Base-by-base conservation (phyloP, 2,113 vertebrate species). In the Xyrauchen texanus region DNA sequence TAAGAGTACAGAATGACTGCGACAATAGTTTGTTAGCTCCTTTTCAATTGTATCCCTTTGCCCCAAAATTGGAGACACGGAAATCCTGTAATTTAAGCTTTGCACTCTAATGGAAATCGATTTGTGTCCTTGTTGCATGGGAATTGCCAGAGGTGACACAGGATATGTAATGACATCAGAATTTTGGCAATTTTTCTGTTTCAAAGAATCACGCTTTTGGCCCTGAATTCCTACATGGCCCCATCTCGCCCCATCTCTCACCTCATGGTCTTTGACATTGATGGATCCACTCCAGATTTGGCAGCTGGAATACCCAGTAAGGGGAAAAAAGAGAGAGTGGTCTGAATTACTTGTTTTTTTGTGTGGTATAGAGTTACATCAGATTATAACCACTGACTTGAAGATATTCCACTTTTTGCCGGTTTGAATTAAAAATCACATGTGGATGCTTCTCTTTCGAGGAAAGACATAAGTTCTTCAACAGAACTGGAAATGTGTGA, bases 161-260 rank as follows among this genome's bases (percentile, higher is more conserved):
- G 45, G 60, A 79, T 79, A 79, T 62, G 7, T 61, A 80, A 73
- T 67, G 70, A 67, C 63, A 72, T 72, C 77, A 79, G 49, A 60
- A 80, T 67, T 34, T 42, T 66, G 46, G 45, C 57, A 4, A n/a
- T 68, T 60, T 61, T 60, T 11, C 65, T 15, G 7, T 58, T 73
- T 12, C 51, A 65, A 5, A 63, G 10, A 72, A 71, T 79, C 42
- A 74, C 51, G 15, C 16, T 51, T 67, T 65, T 65, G 61, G 68
- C 21, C 62, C 51, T 6, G 51, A 42, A 52, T 68, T n/a, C 12
- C 10, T 7, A 15, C 62, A 58, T 0, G 55, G 13, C 55, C 42
- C 47, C 61, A 65, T 82, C 52, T 76, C 21, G 16, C 58, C 46
- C 71, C 16, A 44, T 76, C 47, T 76, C 47, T 73, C 16, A 45